Evolutionary conservation across 2,797 vertebrate genomes (phyloP).

Genomic region (Oreortyx pictus): DNA sequence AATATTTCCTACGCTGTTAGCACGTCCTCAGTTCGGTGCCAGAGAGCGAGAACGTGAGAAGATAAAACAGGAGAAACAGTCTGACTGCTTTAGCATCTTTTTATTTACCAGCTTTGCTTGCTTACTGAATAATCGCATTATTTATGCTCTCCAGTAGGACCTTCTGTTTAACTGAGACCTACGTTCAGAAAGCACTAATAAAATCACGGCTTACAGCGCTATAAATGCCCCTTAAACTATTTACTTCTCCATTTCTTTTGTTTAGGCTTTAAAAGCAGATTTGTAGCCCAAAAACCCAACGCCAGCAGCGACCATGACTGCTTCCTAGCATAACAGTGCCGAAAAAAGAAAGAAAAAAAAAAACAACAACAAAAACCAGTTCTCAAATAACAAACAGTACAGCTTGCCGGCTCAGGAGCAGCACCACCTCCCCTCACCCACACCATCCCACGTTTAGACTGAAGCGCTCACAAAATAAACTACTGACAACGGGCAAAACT

Average conservation of each 20-base stretch:
- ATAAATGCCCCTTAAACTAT: background rate
- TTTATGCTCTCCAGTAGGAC: background rate
- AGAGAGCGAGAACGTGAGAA: background rate
- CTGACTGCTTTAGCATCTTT: background rate
- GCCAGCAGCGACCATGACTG: background rate
- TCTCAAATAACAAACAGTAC: background rate
- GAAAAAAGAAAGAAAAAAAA: background rate
- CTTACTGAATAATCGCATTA: background rate
- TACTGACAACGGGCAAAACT: background rate
- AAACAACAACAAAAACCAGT: background rate
- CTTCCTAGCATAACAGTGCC: background rate
- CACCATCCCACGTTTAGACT: background rate
- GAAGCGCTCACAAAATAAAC: background rate
- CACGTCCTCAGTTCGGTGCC: background rate
- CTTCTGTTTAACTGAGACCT: background rate
- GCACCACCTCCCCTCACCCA: background rate
- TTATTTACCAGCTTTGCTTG: background rate
- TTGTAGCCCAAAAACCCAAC: background rate
- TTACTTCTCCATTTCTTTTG: background rate
- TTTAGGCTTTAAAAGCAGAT: background rate
- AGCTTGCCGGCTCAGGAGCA: rapidly evolving
- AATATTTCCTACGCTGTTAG: background rate
- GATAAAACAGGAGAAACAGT: background rate
- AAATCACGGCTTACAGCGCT: background rate
- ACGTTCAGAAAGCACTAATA: background rate